phyloP scores from a whole-genome alignment of 2,113 vertebrate species.

The Todiramphus saurophagus region DNA sequence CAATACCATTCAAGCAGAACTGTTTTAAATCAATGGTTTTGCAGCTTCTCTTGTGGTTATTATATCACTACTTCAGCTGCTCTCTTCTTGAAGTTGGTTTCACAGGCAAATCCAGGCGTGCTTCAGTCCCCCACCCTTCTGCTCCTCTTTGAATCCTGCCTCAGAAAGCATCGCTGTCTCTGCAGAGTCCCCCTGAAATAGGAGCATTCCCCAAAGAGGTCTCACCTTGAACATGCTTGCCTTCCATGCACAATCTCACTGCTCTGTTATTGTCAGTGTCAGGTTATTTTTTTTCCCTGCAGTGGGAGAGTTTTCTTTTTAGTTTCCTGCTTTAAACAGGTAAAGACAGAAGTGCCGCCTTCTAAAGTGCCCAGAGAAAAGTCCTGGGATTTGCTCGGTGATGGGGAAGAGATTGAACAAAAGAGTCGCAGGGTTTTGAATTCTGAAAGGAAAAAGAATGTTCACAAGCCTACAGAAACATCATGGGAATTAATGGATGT shows the following conservation, averaged over 20 bases:
- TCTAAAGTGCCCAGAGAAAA: neutral
- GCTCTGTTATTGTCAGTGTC: neutral
- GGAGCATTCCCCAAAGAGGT: neutral
- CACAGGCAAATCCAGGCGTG: neutral
- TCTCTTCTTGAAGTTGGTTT: neutral
- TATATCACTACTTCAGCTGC: neutral
- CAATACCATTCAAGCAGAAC: neutral
- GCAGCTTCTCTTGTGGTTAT: neutral
- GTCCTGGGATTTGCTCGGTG: neutral
- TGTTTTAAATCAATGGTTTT: neutral
- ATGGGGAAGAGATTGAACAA: neutral
- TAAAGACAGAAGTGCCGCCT: neutral
- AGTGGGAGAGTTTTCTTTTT: neutral
- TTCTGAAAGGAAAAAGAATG: neutral
- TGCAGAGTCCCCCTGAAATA: neutral
- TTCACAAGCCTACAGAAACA: neutral
- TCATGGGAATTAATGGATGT: neutral
- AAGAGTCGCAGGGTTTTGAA: neutral
- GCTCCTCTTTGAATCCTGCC: neutral
- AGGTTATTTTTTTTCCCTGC: neutral
- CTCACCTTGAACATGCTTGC: accelerated
- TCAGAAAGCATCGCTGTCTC: neutral
- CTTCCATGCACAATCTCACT: neutral
- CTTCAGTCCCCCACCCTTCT: neutral
- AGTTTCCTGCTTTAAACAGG: neutral